Conservation (phyloP, 2,888 invertebrate genomes). For the Calliopum simillimum region DNA sequence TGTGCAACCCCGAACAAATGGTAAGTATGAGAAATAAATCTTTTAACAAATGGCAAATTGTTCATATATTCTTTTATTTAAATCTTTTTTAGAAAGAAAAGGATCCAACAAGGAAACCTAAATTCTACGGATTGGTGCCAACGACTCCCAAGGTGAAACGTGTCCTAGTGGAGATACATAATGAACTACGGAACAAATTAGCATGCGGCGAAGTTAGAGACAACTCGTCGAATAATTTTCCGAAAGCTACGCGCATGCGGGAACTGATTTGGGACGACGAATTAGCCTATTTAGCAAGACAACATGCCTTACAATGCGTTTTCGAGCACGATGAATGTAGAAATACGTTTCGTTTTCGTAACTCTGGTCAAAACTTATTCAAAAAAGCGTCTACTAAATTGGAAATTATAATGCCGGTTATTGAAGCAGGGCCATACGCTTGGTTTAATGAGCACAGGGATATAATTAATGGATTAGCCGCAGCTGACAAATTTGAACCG, state of each 20-base stretch:
- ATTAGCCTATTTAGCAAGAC: constrained; percentile 43
- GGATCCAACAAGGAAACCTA: neutral
- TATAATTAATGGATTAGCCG: no score
- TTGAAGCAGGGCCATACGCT: no score
- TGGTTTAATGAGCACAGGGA: no score
- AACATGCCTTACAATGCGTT: constrained; percentile 39
- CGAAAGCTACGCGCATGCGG: constrained; percentile 45
- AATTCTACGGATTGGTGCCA: constrained; percentile 41
- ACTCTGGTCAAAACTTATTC: constrained; percentile 43
- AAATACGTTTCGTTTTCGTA: constrained; percentile 36
- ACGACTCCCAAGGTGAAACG: constrained; percentile 43
- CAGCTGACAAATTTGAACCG: no score
- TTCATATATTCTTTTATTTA: no score
- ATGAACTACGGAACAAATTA: constrained; percentile 40
- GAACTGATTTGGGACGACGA: constrained; percentile 48
- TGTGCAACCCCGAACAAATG: constrained; percentile 9
- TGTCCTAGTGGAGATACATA: constrained; percentile 41
- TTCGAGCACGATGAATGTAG: constrained; percentile 40
- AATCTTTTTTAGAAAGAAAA: neutral
- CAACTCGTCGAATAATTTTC: constrained; percentile 19
- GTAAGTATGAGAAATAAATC: neutral
- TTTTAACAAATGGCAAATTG: no score
- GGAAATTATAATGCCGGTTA: no score
- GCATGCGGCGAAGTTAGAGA: constrained; percentile 39
- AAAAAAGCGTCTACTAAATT: no score